A percentile compares a stretch with the other conserved stretches of the same genome.
phyloP scores from a whole-genome alignment of 2,888 invertebrate genomes.

The Cryptus armator region DNA sequence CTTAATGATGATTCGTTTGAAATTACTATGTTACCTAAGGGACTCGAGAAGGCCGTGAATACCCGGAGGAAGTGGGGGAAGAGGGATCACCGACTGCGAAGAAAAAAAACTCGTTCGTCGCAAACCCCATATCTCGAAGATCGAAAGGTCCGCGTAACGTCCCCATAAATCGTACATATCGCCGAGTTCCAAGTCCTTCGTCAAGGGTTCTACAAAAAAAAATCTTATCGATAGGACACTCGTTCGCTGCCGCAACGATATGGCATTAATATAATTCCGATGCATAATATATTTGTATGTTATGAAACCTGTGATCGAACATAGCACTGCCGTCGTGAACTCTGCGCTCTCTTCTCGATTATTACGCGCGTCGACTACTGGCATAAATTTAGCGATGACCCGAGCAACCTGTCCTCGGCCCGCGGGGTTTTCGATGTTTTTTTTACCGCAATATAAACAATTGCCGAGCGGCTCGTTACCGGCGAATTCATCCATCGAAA shows the following conservation, averaged over 20 bases:
- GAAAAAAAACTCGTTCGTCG: constrained; percentile 46
- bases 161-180: constrained; percentile 70
- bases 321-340: constrained; percentile 24
- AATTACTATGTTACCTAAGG: constrained; percentile 32
- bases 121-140: constrained; percentile 64
- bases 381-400: constrained; percentile 50
- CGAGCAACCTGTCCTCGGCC: constrained; percentile 47
- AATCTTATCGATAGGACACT: neutral
- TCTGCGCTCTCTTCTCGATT: constrained; percentile 25
- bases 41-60: constrained; percentile 30
- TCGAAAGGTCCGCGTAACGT: constrained; percentile 37
- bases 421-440: constrained; percentile 40
- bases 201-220: constrained; percentile 67
- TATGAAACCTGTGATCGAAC: constrained; percentile 48
- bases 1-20: neutral
- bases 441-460: constrained; percentile 48
- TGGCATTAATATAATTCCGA: neutral
- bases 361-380: constrained; percentile 36
- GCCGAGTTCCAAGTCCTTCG: constrained; percentile 69
- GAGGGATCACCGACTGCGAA: neutral
- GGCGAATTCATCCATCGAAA: constrained; percentile 23
- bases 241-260: neutral
- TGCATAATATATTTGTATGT: neutral
- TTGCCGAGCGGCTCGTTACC: neutral
- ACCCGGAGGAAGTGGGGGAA: constrained; percentile 40